Conservation (phyloP, 2,113 vertebrate species). For the Mohoua ochrocephala region DNA sequence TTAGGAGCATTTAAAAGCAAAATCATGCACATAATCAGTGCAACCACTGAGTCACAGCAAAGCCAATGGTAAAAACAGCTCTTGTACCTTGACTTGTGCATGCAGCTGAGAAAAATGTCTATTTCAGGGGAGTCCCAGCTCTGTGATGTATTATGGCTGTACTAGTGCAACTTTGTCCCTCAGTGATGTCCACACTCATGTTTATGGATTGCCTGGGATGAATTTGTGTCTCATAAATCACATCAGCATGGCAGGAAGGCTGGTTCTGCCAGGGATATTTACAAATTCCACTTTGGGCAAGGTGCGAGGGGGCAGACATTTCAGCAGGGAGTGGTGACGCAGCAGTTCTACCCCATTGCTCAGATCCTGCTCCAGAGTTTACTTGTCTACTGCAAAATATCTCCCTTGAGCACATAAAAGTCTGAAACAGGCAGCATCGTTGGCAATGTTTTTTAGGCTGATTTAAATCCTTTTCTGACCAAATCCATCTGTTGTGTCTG, state of each 20-base stretch:
- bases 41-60: neutral
- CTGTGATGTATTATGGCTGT: neutral
- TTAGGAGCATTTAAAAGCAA: neutral
- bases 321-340: neutral
- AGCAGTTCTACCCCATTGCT: neutral
- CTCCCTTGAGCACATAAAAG: neutral
- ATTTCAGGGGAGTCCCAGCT: neutral
- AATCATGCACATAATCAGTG: neutral
- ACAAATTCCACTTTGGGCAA: neutral
- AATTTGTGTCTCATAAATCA: neutral
- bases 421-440: neutral
- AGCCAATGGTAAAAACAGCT: neutral
- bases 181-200: neutral
- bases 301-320: neutral
- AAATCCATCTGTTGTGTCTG: neutral
- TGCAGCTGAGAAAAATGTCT: neutral
- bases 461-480: neutral
- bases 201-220: neutral
- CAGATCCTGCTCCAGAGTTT: neutral
- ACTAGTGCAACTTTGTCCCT: neutral
- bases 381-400: neutral
- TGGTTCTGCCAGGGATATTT: neutral
- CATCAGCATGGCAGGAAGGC: neutral
- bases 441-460: neutral
- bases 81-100: neutral